These are phyloP conservation scores for Calcarius ornatus DNA, from an alignment of 2,113 vertebrate genomes.

Conservation along the genomic window DNA sequence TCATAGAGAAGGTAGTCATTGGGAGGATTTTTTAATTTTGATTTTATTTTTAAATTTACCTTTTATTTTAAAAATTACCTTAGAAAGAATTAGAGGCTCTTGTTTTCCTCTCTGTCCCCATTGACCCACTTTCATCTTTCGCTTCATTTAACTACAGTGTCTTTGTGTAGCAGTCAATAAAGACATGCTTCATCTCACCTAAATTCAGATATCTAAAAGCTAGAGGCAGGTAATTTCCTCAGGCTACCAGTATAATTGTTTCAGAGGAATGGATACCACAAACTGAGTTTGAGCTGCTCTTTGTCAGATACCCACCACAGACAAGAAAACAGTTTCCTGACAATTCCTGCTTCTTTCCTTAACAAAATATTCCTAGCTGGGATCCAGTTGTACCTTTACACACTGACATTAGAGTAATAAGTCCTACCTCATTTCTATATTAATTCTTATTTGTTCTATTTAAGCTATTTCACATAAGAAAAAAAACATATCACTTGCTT, in stretches of 20 bases:
- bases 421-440: neutral
- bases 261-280: neutral
- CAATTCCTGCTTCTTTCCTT: neutral
- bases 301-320: neutral
- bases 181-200: constrained; percentile 16
- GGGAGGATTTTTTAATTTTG: neutral
- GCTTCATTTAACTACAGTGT: neutral
- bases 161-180: constrained; percentile 10
- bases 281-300: neutral
- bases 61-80: neutral
- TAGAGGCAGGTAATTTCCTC: neutral
- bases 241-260: neutral
- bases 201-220: neutral
- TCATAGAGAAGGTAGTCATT: neutral
- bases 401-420: neutral
- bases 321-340: neutral
- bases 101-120: neutral
- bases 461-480: neutral
- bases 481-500: neutral
- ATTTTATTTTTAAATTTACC: neutral
- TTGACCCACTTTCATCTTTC: neutral
- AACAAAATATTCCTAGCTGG: neutral
- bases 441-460: neutral
- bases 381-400: neutral
- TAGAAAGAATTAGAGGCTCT: neutral